These are phyloP conservation scores for Neogale vison DNA, from an alignment of 2,113 vertebrate species.

Conservation along the genomic window DNA sequence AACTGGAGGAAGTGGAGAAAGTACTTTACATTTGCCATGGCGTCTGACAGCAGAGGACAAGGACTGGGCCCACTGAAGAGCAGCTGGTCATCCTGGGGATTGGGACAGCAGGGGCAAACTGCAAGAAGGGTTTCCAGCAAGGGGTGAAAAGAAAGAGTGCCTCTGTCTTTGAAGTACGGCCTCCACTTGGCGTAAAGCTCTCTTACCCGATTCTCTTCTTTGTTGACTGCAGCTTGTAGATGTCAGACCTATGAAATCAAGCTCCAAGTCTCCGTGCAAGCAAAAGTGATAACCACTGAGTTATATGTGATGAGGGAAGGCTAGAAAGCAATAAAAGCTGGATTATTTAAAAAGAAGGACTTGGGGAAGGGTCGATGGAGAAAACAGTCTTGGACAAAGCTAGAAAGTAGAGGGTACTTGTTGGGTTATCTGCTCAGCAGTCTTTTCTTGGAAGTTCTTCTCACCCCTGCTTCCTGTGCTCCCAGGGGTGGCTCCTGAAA, in stretches of 20 bases:
- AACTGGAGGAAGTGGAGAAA: constrained; percentile 20
- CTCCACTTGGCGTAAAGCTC: not conserved
- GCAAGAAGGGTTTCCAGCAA: not conserved
- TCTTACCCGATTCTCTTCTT: not conserved
- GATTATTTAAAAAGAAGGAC: not conserved
- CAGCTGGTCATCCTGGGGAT: not conserved
- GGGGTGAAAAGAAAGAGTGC: too few relatives aligned
- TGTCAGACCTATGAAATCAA: not conserved
- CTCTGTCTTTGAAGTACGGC: too few relatives aligned
- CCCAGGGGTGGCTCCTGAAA: not conserved
- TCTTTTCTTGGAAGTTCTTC: not conserved
- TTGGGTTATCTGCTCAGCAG: not conserved
- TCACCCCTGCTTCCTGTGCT: not conserved
- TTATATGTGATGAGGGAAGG: not conserved
- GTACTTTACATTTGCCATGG: not conserved
- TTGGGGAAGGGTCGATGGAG: not conserved
- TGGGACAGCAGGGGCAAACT: not conserved
- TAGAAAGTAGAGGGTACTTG: not conserved
- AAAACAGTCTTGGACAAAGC: not conserved
- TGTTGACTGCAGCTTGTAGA: not conserved
- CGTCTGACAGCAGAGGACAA: not conserved
- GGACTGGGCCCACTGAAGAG: not conserved
- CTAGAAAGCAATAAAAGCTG: not conserved
- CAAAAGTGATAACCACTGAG: not conserved
- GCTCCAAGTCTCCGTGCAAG: not conserved